phyloP scores from a whole-genome alignment of 2,888 invertebrate species.

The Phengaris alcon region DNA sequence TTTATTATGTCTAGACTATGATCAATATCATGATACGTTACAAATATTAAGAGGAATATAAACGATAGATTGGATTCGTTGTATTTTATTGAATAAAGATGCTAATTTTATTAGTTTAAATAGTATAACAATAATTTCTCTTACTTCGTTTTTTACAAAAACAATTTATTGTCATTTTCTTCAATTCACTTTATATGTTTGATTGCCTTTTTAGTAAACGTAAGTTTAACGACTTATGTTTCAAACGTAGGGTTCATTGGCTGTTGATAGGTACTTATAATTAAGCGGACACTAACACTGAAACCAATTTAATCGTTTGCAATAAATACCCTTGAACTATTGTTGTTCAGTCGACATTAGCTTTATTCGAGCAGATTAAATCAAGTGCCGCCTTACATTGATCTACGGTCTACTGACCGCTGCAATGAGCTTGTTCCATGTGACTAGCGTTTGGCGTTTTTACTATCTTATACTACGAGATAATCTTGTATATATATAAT shows the following conservation, averaged over 20 bases:
- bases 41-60: too few species aligned
- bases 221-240: background rate
- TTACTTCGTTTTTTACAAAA: background rate
- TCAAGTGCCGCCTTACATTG: slow-evolving; percentile 59
- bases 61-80: too few species aligned
- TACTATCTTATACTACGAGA: too few species aligned
- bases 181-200: background rate
- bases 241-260: background rate
- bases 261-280: slow-evolving; percentile 19
- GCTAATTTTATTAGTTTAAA: too few species aligned
- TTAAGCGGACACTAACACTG: slow-evolving; percentile 25
- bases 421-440: slow-evolving; percentile 34
- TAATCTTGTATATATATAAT: too few species aligned
- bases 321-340: slow-evolving; percentile 55
- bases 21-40: too few species aligned
- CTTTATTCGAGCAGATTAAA: slow-evolving; percentile 58
- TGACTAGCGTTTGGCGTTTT: slow-evolving; percentile 34
- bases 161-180: background rate
- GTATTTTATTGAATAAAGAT: too few species aligned
- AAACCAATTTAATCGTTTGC: slow-evolving; percentile 30
- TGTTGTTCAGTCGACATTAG: slow-evolving; percentile 56
- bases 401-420: slow-evolving; percentile 55
- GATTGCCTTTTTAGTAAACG: background rate
- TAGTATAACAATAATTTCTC: background rate
- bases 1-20: too few species aligned